Percentiles rank a stretch among this genome's conserved stretches.
Evolutionary conservation across 1,140 invertebrate genomes (phyloP).

Genomic region (Drosophila equinoxialis): DNA sequence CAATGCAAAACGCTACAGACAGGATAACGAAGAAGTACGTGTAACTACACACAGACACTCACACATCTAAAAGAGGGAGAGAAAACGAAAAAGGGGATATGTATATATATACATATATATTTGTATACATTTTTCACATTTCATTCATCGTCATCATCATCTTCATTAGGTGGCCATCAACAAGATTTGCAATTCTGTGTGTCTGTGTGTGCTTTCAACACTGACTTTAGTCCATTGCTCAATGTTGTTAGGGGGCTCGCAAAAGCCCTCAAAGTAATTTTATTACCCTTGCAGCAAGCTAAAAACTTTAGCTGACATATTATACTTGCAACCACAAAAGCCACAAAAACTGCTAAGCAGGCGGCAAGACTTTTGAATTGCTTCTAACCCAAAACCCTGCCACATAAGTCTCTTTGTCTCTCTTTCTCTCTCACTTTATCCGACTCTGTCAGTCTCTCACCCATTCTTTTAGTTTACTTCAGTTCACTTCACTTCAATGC

Average conservation of each 20-base stretch:
- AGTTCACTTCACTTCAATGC: conserved; percentile 11
- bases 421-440: background rate
- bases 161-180: conserved; percentile 1
- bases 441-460: background rate
- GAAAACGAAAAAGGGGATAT: no score
- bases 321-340: conserved; percentile 66
- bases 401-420: background rate
- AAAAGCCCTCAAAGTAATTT: conserved; percentile 57
- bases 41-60: background rate
- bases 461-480: background rate
- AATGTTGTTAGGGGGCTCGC: conserved; percentile 30
- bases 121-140: no score
- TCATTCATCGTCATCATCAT: background rate
- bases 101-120: no score
- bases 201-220: conserved; percentile 7
- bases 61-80: background rate
- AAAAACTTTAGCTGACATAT: conserved; percentile 76
- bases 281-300: conserved; percentile 52
- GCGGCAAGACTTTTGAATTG: conserved; percentile 36
- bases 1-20: background rate
- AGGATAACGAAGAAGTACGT: conserved; percentile 2
- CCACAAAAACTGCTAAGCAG: conserved; percentile 69
- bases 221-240: conserved; percentile 6
- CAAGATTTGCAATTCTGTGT: background rate
- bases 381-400: conserved; percentile 5